Percentiles rank a stretch among this genome's conserved stretches.
Conservation (phyloP, 2,113 vertebrate species). For the Hylia prasina region DNA sequence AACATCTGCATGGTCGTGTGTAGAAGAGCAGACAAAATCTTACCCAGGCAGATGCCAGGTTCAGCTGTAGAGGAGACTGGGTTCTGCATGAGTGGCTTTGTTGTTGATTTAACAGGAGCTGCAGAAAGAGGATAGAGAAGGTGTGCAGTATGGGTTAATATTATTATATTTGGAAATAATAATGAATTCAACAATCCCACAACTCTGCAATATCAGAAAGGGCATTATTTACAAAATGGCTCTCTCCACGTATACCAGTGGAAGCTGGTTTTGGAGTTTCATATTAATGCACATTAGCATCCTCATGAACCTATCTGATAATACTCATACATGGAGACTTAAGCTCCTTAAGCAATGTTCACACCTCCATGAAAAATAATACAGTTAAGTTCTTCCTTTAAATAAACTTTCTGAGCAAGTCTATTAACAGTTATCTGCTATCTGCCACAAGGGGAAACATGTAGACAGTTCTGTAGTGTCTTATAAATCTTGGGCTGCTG, state of each 20-base stretch:
- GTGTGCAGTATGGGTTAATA: not conserved
- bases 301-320: conserved; percentile 59
- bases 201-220: conserved; percentile 16
- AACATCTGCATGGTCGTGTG: too few species aligned
- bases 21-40: not conserved
- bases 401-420: conserved; percentile 65
- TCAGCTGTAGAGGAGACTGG: not conserved
- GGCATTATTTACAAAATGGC: conserved; percentile 26
- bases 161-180: not conserved
- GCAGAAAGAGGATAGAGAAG: not conserved
- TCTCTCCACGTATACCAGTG: not conserved
- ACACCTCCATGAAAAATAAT: conserved; percentile 65
- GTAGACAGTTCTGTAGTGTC: conserved; percentile 39
- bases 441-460: conserved; percentile 64
- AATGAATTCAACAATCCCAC: not conserved
- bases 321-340: conserved; percentile 22
- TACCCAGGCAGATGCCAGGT: not conserved
- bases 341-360: conserved; percentile 67
- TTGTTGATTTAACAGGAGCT: not conserved
- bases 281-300: conserved; percentile 50
- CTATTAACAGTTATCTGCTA: conserved; percentile 63
- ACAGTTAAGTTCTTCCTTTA: conserved; percentile 53
- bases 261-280: conserved; percentile 37
- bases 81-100: not conserved
- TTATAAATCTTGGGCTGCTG: conserved; percentile 53